Evolutionary conservation across 2,797 vertebrate genomes (phyloP).

Genomic region (Tangara arthus): DNA sequence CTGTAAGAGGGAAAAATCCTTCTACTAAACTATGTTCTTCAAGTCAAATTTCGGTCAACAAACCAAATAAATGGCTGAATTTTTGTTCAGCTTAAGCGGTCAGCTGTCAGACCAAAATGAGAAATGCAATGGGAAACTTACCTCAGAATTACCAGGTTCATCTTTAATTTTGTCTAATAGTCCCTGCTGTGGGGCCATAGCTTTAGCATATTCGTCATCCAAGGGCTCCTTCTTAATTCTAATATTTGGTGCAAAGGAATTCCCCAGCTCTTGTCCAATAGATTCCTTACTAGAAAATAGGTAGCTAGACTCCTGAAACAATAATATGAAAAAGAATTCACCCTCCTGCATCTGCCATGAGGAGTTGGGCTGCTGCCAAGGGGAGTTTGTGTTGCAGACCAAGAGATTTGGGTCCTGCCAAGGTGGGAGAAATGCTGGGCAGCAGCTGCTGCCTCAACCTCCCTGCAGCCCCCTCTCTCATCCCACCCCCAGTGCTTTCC

Average conservation of each 20-base stretch:
- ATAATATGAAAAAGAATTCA: conserved; percentile 71
- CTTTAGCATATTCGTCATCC: conserved; percentile 94
- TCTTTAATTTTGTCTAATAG: conserved; percentile 89
- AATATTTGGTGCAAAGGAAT: conserved; percentile 81
- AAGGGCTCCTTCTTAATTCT: conserved; percentile 97
- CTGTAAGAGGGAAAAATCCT: conserved; percentile 4
- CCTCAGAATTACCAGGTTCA: conserved; percentile 86
- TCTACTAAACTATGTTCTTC: conserved; percentile 40
- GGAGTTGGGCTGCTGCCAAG: conserved; percentile 60
- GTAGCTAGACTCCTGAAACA: conserved; percentile 83
- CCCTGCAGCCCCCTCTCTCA: conserved; percentile 51
- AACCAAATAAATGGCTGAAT: conserved; percentile 44
- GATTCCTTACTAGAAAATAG: conserved; percentile 83
- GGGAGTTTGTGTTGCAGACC: conserved; percentile 53
- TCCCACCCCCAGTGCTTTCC: conserved; percentile 40
- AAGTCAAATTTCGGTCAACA: conserved; percentile 44
- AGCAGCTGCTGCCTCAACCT: conserved; percentile 44
- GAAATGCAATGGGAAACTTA: conserved; percentile 71
- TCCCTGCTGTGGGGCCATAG: conserved; percentile 80
- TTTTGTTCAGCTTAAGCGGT: conserved; percentile 19
- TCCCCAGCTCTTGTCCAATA: conserved; percentile 77
- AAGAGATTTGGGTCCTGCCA: conserved; percentile 58
- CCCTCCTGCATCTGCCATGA: conserved; percentile 67
- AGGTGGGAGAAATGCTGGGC: conserved; percentile 32
- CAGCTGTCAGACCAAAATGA: conserved; percentile 43